A percentile compares a stretch with the other conserved stretches of the same genome.
Evolutionary conservation across 2,888 invertebrate genomes (phyloP).

Genomic region (Drosophila leonis): DNA sequence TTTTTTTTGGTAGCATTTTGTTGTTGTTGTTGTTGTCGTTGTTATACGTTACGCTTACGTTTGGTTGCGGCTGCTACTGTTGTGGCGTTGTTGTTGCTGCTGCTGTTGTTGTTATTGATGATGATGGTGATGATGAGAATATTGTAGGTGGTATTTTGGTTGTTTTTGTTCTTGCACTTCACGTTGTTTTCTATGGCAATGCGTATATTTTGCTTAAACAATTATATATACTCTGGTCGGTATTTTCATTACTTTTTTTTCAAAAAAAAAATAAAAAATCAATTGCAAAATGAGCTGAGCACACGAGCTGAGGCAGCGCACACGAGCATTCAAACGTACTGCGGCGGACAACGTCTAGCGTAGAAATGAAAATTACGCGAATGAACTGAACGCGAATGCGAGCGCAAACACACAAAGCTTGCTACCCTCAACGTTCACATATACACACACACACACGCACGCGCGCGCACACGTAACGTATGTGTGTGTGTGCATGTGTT

Average conservation of each 20-base stretch:
- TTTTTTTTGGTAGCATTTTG: constrained; percentile 32
- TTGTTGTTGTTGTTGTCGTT: constrained; percentile 16
- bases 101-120: constrained; percentile 21
- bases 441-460: constrained; percentile 1
- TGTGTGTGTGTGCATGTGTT: constrained; percentile 2
- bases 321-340: constrained; percentile 65
- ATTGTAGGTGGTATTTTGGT: constrained; percentile 32
- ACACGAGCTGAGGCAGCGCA: constrained; percentile 67
- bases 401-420: constrained; percentile 40
- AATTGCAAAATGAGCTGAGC: constrained; percentile 69
- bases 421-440: constrained; percentile 37
- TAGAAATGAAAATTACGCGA: constrained; percentile 63
- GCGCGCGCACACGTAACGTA: not conserved
- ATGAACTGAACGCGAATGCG: constrained; percentile 29
- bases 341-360: constrained; percentile 72
- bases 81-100: constrained; percentile 35
- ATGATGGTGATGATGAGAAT: constrained; percentile 25
- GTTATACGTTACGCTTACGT: constrained; percentile 57
- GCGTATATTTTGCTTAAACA: constrained; percentile 42
- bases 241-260: constrained; percentile 55
- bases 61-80: constrained; percentile 49
- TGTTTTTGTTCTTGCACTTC: constrained; percentile 44
- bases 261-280: constrained; percentile 69
- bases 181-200: constrained; percentile 50
- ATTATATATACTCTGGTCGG: constrained; percentile 41